Conservation (phyloP, 1,140 invertebrate genomes). For the Drosophila nigrodunni region DNA sequence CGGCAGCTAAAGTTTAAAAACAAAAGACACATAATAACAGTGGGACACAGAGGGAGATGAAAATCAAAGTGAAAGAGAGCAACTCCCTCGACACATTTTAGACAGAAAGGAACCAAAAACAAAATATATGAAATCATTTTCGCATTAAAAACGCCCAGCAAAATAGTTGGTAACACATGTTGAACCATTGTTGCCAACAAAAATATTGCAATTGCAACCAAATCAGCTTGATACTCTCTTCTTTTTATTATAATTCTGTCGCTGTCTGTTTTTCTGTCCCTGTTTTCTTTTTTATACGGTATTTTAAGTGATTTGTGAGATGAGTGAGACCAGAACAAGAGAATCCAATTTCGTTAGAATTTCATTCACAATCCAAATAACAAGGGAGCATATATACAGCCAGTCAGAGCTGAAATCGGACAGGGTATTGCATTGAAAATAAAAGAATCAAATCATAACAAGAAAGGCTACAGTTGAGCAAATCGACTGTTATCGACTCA, state of each 20-base stretch:
- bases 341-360: constrained; percentile 80
- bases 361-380: constrained; percentile 79
- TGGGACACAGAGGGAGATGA: neutral
- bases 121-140: constrained; percentile 69
- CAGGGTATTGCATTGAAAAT: constrained; percentile 10
- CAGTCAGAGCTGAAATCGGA: constrained; percentile 13
- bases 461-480: too few species aligned
- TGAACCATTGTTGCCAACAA: constrained; percentile 47
- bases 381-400: constrained; percentile 51
- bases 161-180: constrained; percentile 61
- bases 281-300: constrained; percentile 33
- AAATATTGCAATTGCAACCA: constrained; percentile 69
- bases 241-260: constrained; percentile 41
- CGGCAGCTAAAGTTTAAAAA: constrained; percentile 62
- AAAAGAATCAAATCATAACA: neutral
- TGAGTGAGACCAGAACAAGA: constrained; percentile 59
- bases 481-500: too few species aligned
- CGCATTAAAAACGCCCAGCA: constrained; percentile 67
- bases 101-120: neutral
- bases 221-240: constrained; percentile 30
- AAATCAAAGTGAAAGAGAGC: neutral
- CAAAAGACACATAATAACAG: constrained; percentile 40
- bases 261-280: constrained; percentile 28
- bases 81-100: neutral
- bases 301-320: constrained; percentile 48